Percentiles rank a stretch among this genome's conserved stretches.
Evolutionary conservation across 2,113 vertebrate species (phyloP).

Genomic region (Zosterops japonicus): DNA sequence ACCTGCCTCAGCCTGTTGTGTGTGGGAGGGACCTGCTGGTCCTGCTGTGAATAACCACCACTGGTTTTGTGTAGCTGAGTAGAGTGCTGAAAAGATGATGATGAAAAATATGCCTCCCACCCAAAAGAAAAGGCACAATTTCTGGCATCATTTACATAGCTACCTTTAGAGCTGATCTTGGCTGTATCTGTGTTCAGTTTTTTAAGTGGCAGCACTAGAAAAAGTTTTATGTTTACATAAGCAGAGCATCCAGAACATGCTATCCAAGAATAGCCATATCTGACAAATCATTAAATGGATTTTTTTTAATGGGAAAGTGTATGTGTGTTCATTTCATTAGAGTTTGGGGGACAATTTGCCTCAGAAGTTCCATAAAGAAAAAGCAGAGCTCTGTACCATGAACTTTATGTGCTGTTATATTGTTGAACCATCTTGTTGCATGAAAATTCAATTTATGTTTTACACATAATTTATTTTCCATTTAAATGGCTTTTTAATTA

Average conservation of each 20-base stretch:
- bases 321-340: not conserved
- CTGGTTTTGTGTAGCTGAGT: not conserved
- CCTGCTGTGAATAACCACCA: constrained; percentile 15
- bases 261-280: not conserved
- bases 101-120: not conserved
- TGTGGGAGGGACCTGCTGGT: constrained; percentile 11
- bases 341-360: not conserved
- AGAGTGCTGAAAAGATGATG: not conserved
- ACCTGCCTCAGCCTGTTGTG: not conserved
- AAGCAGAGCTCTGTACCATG: not conserved
- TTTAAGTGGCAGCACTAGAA: not conserved
- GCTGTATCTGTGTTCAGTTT: not conserved
- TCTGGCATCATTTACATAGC: not conserved
- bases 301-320: not conserved
- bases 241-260: not conserved
- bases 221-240: not conserved
- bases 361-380: not conserved
- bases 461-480: constrained; percentile 49
- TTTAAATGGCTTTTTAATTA: constrained; percentile 62
- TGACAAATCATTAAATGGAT: not conserved
- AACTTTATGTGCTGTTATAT: not conserved
- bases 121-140: not conserved
- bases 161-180: not conserved
- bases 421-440: not conserved
- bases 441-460: constrained; percentile 54